Evolutionary conservation across 2,888 invertebrate species (phyloP), one percentile per base, ranked within the genome.

Genomic region (Caenorhabditis parvicauda): DNA sequence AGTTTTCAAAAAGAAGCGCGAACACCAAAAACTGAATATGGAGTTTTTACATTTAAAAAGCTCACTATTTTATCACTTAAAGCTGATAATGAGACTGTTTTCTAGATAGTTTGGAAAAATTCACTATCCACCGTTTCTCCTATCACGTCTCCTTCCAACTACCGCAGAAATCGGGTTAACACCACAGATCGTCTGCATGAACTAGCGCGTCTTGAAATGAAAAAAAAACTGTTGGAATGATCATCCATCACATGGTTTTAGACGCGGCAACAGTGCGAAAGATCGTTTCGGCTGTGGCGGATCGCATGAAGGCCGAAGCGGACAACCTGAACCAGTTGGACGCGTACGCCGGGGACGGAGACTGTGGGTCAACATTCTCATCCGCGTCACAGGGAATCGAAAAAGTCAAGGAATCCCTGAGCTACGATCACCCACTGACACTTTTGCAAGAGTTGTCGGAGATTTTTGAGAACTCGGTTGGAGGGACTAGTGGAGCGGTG

Each of bases 261-360:
- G 25, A 47, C n/a, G 12, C 35, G 17, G 14, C 42, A 3, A n/a
- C 24, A 2, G 22, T 52, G 4, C 9, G 29, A n/a, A 14, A 46
- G 24, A 57, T 63, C 19, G 22, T 81, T 1, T 35, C 45, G 46
- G 57, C 63, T 28, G 79, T 80, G 1, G 80, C 80, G 50, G 69
- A 86, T 24, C 86, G 85, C 14, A 76, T 90, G 48, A 84, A 87
- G 28, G 84, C 85, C 29, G 86, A 86, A 59, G 87, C 88, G 70
- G 83, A 83, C 19, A 83, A 87, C 59, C 77, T 87, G 81, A 81
- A 86, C 81, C 82, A 82, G 32, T 85, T 90, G 56, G 90, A 90
- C 81, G 84, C 86, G 0, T 87, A 88, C 37, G 86, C 85, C 65
- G 89, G 89, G 0, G 89, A 89, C 75, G 89, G 89, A 0, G 89